Evolutionary conservation across 1,140 invertebrate species (phyloP), one percentile per base, ranked within the genome.

Genomic region (Aphaenogaster ashmeadi): DNA sequence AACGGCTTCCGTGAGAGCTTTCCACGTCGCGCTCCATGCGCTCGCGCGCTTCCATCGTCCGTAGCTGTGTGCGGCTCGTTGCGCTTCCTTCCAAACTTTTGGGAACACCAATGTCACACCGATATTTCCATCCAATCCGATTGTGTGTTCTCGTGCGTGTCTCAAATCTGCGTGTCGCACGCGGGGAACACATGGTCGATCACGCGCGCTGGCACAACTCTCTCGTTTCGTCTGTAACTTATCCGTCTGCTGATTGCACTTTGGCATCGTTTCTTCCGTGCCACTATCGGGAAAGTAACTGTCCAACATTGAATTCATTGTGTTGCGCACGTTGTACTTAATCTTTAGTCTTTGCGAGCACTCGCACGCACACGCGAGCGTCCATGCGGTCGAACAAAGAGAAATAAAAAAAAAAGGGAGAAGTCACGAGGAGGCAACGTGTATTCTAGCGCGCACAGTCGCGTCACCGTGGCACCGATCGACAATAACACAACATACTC

Each of bases 401-500:
- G 3, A 44, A 21, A 50, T 5, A 54, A 54, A 41, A 36, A 66
- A 52, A 58, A 58, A 11, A 33, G 62, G 0, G 6, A 18, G 33
- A n/a, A 67, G 8, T 56, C 38, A 58, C 15, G 47, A 71, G 33
- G 67, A 33, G 41, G n/a, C 66, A 71, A 36, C 21, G 58, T 15
- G 21, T 18, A 21, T 21, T n/a, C 41, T 47, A 18, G 9, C 2
- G 2, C 1, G 3, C 0, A 15, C 21, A 4, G 9, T 0, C 27
- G 21, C 7, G 36, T 15, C 13, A 47, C 18, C 8, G 47, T 5
- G 33, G 5, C 64, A 56, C 15, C 3, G 1, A 7, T 3, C 0
- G 6, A 52, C 69, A 3, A 66, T 27, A 27, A 77, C 64, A 72
- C 88, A 60, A 90, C 92, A 90, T 71, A 62, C 80, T 87, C 50